These are phyloP conservation scores for Forbesichthys agassizii DNA, from an alignment of 2,113 vertebrate genomes.

Conservation along the genomic window DNA sequence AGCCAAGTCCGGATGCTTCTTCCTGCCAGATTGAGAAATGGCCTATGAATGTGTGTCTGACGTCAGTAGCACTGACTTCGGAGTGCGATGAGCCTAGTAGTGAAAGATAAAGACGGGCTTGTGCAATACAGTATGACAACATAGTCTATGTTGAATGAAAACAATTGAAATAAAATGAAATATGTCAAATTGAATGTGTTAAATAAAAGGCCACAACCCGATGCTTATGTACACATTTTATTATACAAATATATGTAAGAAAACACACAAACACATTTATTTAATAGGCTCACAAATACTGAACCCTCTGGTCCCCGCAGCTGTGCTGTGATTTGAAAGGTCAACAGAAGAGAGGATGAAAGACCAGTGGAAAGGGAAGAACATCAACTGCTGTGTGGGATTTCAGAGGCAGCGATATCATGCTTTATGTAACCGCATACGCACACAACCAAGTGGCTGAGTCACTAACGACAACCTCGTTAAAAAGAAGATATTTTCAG, in stretches of 20 bases:
- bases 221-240: conserved; percentile 52
- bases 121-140: too few relatives aligned
- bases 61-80: conserved; percentile 37
- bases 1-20: conserved; percentile 47
- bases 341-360: conserved; percentile 18
- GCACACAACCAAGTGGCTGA: conserved; percentile 39
- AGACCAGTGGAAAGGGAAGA: conserved; percentile 31
- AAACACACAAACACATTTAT: conserved; percentile 49
- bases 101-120: not conserved
- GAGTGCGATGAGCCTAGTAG: conserved; percentile 27
- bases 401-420: conserved; percentile 59
- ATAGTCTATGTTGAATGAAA: not conserved
- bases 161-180: not conserved
- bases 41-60: conserved; percentile 46
- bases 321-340: conserved; percentile 7
- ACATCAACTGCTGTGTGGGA: conserved; percentile 45
- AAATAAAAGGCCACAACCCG: not conserved
- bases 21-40: conserved; percentile 49
- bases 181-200: not conserved
- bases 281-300: conserved; percentile 11
- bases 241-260: conserved; percentile 65
- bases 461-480: conserved; percentile 69
- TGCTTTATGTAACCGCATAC: conserved; percentile 47
- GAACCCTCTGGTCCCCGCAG: not conserved
- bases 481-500: conserved; percentile 60